A percentile compares a stretch with the other conserved stretches of the same genome.
phyloP scores from a whole-genome alignment of 53 echinoderm and acorn worm species.

The Pentamera pediparva region DNA sequence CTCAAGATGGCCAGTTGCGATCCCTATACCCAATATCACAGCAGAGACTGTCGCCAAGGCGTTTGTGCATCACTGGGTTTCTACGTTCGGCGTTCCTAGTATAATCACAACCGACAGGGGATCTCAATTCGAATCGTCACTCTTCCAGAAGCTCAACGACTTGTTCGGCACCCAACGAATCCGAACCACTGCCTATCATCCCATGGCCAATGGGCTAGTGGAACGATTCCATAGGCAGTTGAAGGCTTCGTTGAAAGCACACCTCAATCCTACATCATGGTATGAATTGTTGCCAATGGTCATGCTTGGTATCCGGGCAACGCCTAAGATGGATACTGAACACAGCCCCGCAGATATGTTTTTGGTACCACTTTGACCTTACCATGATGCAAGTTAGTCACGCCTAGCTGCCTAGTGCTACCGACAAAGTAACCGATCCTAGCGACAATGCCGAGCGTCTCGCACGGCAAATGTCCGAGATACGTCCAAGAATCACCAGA shows the following conservation, averaged over 20 bases:
- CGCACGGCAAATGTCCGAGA: conserved; percentile 22
- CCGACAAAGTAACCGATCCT: conserved; percentile 19
- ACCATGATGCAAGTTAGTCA: conserved; percentile 35
- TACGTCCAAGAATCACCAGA: conserved; percentile 31
- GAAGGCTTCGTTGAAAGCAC: conserved; percentile 19
- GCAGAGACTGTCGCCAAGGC: conserved; percentile 34
- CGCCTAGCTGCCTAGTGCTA: background rate
- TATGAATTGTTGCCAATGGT: conserved; percentile 35
- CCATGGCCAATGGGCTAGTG: conserved; percentile 34
- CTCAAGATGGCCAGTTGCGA: conserved; percentile 37
- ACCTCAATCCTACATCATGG: conserved; percentile 26
- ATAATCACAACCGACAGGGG: conserved; percentile 6
- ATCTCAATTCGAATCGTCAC: background rate
- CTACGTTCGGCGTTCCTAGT: background rate
- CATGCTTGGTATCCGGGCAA: conserved; percentile 38
- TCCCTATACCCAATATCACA: conserved; percentile 30
- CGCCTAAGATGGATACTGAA: conserved; percentile 37
- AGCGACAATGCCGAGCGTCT: conserved; percentile 40
- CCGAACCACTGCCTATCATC: conserved; percentile 37
- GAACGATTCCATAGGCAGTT: conserved; percentile 35
- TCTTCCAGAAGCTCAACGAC: background rate
- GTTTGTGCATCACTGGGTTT: conserved; percentile 28
- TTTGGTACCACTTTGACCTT: conserved; percentile 39
- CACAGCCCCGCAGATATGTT: conserved; percentile 41
- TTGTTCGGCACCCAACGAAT: conserved; percentile 10